Percentiles rank a stretch among this genome's conserved stretches.
Conservation (phyloP, 2,113 vertebrate species). For the Cyprinus carpio region DNA sequence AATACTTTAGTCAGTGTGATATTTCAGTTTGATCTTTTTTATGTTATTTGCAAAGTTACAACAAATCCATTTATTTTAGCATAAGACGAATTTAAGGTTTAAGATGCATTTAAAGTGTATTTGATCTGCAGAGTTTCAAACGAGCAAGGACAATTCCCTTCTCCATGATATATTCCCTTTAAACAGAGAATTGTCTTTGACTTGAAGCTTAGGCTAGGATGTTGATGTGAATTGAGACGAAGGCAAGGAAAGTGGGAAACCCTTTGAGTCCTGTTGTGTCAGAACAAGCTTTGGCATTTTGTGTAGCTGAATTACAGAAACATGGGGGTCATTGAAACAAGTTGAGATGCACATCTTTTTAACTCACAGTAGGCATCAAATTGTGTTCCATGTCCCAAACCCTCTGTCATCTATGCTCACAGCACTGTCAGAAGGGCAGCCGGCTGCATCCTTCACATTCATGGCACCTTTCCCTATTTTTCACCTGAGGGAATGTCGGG, state of each 20-base stretch:
- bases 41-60: background rate
- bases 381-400: background rate
- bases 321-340: conserved; percentile 13
- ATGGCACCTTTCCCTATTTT: conserved; percentile 37
- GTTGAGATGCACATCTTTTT: conserved; percentile 7
- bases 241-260: conserved; percentile 9
- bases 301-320: background rate
- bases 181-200: background rate
- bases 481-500: conserved; percentile 43
- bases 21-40: background rate
- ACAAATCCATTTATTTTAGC: background rate
- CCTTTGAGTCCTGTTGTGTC: background rate
- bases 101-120: background rate
- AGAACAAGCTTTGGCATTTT: conserved; percentile 20
- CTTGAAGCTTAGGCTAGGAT: background rate
- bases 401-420: conserved; percentile 20
- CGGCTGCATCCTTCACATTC: conserved; percentile 41
- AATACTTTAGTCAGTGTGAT: background rate
- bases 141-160: background rate
- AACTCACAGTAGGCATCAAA: background rate
- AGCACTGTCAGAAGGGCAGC: conserved; percentile 36
- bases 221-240: conserved; percentile 7
- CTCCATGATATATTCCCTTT: background rate
- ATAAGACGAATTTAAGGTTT: background rate
- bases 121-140: background rate